Percentiles rank a stretch among this genome's conserved stretches.
phyloP scores from a whole-genome alignment of 2,888 invertebrate species.

The Ectobius pallidus region DNA sequence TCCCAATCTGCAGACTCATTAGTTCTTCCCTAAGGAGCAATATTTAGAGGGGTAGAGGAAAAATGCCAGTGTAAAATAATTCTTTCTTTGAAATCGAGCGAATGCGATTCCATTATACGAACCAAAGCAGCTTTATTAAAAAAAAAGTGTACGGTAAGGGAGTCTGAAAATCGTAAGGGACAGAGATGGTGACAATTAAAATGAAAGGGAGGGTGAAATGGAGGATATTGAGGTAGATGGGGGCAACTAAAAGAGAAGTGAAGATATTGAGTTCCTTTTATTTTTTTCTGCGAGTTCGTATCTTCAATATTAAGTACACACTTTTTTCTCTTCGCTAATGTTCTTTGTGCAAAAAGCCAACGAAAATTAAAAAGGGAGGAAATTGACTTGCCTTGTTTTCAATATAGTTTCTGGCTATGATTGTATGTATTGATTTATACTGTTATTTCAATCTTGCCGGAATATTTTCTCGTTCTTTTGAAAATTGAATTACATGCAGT shows the following conservation, averaged over 20 bases:
- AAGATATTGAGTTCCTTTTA: neutral
- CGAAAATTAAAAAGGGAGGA: neutral
- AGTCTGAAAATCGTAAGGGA: no score
- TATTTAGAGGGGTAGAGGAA: conserved; percentile 15
- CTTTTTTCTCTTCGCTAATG: neutral
- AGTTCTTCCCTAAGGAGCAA: conserved; percentile 16
- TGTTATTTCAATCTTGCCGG: no score
- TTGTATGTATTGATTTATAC: no score
- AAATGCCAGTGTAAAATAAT: conserved; percentile 27
- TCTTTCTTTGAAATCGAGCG: conserved; percentile 36
- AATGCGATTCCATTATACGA: conserved; percentile 31
- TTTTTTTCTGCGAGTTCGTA: neutral
- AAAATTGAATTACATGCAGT: no score
- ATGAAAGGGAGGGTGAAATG: neutral
- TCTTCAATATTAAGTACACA: conserved; percentile 1
- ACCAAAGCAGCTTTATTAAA: conserved; percentile 37
- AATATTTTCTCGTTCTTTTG: no score
- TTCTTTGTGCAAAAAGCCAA: neutral
- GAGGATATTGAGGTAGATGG: neutral
- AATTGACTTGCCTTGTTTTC: neutral
- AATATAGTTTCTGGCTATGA: neutral
- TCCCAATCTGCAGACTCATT: conserved; percentile 2
- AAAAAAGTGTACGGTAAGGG: no score
- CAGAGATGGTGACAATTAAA: conserved; percentile 13
- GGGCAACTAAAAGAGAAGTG: neutral